These are phyloP conservation scores for Sebastes matsubarae DNA, from an alignment of 2,797 vertebrate genomes.

Conservation along the genomic window DNA sequence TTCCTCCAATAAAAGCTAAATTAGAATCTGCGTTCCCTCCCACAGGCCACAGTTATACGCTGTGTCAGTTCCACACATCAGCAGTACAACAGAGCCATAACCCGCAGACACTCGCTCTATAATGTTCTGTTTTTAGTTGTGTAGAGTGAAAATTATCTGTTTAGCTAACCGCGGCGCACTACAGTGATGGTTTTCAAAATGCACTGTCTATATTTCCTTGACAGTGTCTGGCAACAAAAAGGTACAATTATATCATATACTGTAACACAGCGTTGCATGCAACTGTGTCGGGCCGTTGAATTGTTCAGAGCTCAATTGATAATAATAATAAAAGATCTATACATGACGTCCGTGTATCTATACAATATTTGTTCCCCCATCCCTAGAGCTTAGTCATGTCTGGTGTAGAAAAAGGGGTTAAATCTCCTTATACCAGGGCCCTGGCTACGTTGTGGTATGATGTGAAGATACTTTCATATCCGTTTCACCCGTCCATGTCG, in stretches of 20 bases:
- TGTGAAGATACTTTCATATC: conserved; percentile 3
- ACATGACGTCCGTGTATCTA: too few relatives aligned
- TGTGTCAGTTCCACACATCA: conserved; percentile 9
- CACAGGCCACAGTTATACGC: conserved; percentile 19
- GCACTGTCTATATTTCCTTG: conserved; percentile 11
- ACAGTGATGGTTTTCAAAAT: conserved; percentile 13
- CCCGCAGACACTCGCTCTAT: conserved; percentile 1
- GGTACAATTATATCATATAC: background rate
- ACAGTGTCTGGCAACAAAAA: background rate
- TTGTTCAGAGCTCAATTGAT: too few relatives aligned
- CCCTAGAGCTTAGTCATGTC: background rate
- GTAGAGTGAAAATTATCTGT: conserved; percentile 31
- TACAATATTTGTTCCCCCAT: too few relatives aligned
- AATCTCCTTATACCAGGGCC: background rate
- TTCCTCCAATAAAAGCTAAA: conserved; percentile 36
- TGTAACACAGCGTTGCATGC: background rate
- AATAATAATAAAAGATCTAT: too few relatives aligned
- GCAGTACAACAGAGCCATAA: conserved; percentile 17
- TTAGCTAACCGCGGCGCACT: conserved; percentile 12
- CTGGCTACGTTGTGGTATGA: background rate
- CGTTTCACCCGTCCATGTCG: conserved; percentile 9
- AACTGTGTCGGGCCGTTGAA: background rate
- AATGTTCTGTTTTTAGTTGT: conserved; percentile 37
- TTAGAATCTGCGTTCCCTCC: conserved; percentile 12
- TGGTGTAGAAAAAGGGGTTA: background rate